Evolutionary conservation across 2,113 vertebrate genomes (phyloP), one percentile per base, ranked within the genome.

Genomic region (Phalacrocorax pelagicus): DNA sequence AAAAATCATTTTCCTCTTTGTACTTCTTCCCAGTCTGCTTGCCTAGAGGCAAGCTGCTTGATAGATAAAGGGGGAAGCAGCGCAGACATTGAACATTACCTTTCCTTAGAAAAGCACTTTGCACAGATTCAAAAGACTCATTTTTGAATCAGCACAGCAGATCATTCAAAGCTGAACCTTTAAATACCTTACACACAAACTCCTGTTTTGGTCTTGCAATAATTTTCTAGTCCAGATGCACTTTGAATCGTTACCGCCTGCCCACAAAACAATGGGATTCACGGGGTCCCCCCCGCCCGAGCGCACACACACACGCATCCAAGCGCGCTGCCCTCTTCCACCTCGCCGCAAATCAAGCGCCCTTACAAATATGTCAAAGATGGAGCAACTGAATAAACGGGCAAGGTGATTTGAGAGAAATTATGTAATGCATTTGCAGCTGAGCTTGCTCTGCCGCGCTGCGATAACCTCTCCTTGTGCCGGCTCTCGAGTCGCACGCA

Each of bases 321-420:
- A 2, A 30, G 21, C 3, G 7, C 51, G 2, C 84, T 8, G 19
- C 70, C 57, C 92, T 4, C 0, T 34, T 62, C 22, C 74, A 5
- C 65, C 4, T 1, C 9, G 5, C 74, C 65, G 1, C 40, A 3
- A 11, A 24, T 9, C 6, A 57, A 38, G 47, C 3, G 21, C 44
- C 54, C 36, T 49, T 9, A 18, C 46, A 29, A 2, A 70, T 38
- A 5, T 16, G 5, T 46, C 59, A 2, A 5, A 20, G 34, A 11
- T 1, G 63, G 38, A 6, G 38, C 16, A 8, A 32, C 1, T 0
- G 30, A 38, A n/a, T 1, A 4, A 46, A 5, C 6, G 27, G 11
- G 32, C 16, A 2, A 23, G 82, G 23, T 8, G 63, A 3, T 74
- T 8, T 9, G 30, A 10, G 71, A 19, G 52, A 4, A 65, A 70